A percentile compares a stretch with the other conserved stretches of the same genome.
Conservation (phyloP, 2,113 vertebrate genomes). For the Otolemur garnettii region DNA sequence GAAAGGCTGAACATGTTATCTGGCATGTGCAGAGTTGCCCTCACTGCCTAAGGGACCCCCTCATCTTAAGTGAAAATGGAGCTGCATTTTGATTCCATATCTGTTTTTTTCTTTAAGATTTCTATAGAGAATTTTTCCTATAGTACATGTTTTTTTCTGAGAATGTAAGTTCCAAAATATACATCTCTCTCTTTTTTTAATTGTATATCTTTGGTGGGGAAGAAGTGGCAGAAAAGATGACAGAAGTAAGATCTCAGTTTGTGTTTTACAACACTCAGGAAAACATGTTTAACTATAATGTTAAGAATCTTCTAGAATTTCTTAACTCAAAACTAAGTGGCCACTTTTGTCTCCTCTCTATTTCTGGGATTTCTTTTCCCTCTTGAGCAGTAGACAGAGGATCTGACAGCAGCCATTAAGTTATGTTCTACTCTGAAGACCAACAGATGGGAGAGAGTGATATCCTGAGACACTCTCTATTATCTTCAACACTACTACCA, state of each 20-base stretch:
- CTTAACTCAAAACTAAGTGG: not conserved
- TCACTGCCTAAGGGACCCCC: not conserved
- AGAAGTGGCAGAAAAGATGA: not conserved
- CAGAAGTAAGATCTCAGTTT: not conserved
- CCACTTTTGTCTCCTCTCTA: not conserved
- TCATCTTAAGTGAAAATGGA: not conserved
- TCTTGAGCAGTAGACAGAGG: not conserved
- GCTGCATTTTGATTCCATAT: not conserved
- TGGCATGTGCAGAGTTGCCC: not conserved
- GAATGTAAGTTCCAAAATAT: conserved; percentile 5
- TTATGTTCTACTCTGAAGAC: not conserved
- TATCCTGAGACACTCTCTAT: not conserved
- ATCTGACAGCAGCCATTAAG: not conserved
- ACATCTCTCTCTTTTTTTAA: not conserved
- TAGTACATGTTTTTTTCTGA: not conserved
- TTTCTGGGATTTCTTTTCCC: conserved; percentile 12
- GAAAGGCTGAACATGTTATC: not conserved
- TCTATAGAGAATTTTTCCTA: not conserved
- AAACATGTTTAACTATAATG: not conserved
- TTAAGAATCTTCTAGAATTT: conserved; percentile 11
- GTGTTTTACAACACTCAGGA: not conserved
- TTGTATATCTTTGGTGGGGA: not conserved
- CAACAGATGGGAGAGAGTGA: not conserved
- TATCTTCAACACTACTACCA: not conserved
- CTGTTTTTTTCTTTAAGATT: not conserved